These are phyloP conservation scores for Chelon auratus DNA, from an alignment of 2,797 vertebrate genomes.

Conservation along the genomic window DNA sequence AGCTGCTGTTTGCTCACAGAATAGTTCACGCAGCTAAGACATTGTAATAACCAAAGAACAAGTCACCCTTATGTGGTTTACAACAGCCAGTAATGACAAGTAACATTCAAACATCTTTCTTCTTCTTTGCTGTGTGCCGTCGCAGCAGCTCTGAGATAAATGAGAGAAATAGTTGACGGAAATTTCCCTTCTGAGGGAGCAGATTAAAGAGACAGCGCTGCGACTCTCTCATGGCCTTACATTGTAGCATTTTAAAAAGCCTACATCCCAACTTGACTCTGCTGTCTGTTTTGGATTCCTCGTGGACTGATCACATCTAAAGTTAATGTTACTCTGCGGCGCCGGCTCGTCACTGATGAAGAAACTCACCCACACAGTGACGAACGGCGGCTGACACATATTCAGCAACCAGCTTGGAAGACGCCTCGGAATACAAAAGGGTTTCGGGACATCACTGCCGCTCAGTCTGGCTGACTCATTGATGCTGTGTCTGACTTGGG, in stretches of 20 bases:
- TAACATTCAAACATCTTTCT: constrained; percentile 5
- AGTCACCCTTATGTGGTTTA: constrained; percentile 12
- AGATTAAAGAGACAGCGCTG: constrained; percentile 59
- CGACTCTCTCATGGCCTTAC: constrained; percentile 44
- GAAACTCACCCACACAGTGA: constrained; percentile 54
- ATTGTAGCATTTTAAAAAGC: constrained; percentile 46
- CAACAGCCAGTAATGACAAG: not conserved
- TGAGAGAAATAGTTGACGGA: constrained; percentile 39
- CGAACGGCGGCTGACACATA: constrained; percentile 54
- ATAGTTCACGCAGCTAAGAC: constrained; percentile 6
- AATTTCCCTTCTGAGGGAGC: constrained; percentile 44
- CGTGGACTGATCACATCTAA: constrained; percentile 60
- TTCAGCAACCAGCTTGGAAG: constrained; percentile 28
- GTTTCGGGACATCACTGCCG: constrained; percentile 48
- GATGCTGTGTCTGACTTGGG: constrained; percentile 50
- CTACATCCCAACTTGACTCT: constrained; percentile 53
- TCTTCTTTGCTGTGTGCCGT: constrained; percentile 18
- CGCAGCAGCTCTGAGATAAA: constrained; percentile 33
- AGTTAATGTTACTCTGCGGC: constrained; percentile 54
- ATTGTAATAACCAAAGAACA: constrained; percentile 32
- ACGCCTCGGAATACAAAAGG: constrained; percentile 36
- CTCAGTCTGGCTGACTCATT: constrained; percentile 58
- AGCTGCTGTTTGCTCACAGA: constrained; percentile 33
- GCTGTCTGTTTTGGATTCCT: constrained; percentile 68
- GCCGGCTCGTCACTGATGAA: constrained; percentile 35